Base-by-base conservation (phyloP, 2,888 invertebrate species). In the Caenorhabditis afra region DNA sequence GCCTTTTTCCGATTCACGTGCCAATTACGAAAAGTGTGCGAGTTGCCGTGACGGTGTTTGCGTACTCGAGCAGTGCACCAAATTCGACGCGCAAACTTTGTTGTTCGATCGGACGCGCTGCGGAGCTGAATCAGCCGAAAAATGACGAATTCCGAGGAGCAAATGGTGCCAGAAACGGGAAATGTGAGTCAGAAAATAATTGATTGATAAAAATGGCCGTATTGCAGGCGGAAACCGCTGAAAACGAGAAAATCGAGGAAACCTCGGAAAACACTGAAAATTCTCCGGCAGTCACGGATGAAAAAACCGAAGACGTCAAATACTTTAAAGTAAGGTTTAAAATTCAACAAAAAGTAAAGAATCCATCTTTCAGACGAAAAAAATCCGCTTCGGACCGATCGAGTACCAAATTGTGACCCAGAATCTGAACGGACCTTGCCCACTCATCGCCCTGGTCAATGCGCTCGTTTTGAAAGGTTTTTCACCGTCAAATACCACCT, bases 381-480 rank as follows among this genome's bases (percentile, higher is more conserved):
- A 92, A 91, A 91, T 93, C 16, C 87, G 89, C 41, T 92, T 89
- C 29, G 86, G 86, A 47, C 68, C 70, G 14, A 83, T 83, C 10
- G 90, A 90, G 75, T 88, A 91, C 45, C 91, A 92, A 12, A 91
- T 93, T 65, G 91, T 93, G 12, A 92, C 92, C 1, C 93, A 93
- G 88, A 93, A 93, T 88, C 91, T 91, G 78, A 93, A 93, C 90
- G 93, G 93, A 8, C 93, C 93, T 0, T 93, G 93, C 88, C 93
- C 93, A 1, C 88, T 93, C 29, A 90, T 93, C 50, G 92, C 93
- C 22, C 91, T 93, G 41, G 91, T 92, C 76, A 93, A 93, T 89
- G 91, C 92, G 4, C 89, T 93, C 18, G 87, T 93, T 49, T 88
- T 93, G 55, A 90, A 91, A 86, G 91, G 77, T 77, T 39, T 23